A percentile compares a stretch with the other conserved stretches of the same genome.
phyloP scores from a whole-genome alignment of 2,888 invertebrate genomes.

The Xanthia togata region DNA sequence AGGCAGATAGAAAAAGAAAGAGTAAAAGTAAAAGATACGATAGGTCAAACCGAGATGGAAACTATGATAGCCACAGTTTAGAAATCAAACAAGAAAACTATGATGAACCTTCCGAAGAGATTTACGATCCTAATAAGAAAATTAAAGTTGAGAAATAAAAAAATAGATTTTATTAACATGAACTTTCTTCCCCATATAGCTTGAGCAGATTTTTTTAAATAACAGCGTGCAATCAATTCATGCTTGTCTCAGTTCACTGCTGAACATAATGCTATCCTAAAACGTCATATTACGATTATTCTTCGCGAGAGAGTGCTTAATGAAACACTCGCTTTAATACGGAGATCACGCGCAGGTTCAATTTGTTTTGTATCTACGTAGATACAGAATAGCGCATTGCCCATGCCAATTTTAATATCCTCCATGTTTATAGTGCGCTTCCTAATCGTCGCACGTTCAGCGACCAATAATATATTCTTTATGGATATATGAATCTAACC shows the following conservation, averaged over 20 bases:
- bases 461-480: not conserved
- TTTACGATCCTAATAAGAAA: slow-evolving; percentile 47
- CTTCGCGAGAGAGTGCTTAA: no score
- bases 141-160: slow-evolving; percentile 52
- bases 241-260: not conserved
- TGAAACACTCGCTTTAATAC: not conserved
- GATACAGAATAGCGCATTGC: not conserved
- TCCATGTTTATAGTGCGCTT: not conserved
- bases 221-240: not conserved
- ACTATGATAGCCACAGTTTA: not conserved
- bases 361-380: not conserved
- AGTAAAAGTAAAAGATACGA: slow-evolving; percentile 12
- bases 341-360: not conserved
- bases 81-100: slow-evolving; percentile 39
- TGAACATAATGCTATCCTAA: not conserved
- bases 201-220: not conserved
- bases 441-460: not conserved
- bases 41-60: slow-evolving; percentile 19
- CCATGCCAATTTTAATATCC: not conserved
- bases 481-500: not conserved
- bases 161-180: not conserved
- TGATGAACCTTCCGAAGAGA: slow-evolving; percentile 20
- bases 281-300: not conserved
- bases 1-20: not conserved
- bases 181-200: not conserved